These are phyloP conservation scores for Sebastes minor DNA, from an alignment of 2,797 vertebrate species.

Conservation along the genomic window DNA sequence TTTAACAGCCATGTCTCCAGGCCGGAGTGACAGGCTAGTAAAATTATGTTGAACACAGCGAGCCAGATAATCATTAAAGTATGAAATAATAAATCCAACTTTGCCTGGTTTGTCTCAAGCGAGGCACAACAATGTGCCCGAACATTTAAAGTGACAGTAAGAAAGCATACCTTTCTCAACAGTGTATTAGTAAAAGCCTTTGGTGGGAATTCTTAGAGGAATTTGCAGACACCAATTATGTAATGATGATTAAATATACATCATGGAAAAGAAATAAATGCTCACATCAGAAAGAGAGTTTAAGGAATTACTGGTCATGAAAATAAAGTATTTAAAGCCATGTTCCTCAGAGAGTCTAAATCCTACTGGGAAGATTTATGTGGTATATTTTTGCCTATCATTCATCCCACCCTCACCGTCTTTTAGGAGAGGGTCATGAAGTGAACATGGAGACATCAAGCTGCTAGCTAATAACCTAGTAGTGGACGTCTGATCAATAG, in stretches of 20 bases:
- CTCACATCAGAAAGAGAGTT: neutral
- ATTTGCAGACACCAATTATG: slow-evolving; percentile 20
- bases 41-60: slow-evolving; percentile 60
- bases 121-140: slow-evolving; percentile 16
- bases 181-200: slow-evolving; percentile 9
- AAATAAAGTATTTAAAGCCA: neutral
- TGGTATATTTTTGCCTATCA: slow-evolving; percentile 37
- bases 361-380: slow-evolving; percentile 51
- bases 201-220: neutral
- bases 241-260: slow-evolving; percentile 31
- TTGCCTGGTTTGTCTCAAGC: slow-evolving; percentile 59
- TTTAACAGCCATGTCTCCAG: slow-evolving; percentile 65
- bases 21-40: slow-evolving; percentile 59
- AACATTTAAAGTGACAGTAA: slow-evolving; percentile 42
- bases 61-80: slow-evolving; percentile 69
- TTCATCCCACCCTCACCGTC: slow-evolving; percentile 60
- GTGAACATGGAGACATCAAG: slow-evolving; percentile 72
- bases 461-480: slow-evolving; percentile 72
- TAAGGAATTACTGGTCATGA: slow-evolving; percentile 2
- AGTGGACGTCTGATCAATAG: slow-evolving; percentile 80
- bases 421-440: slow-evolving; percentile 58
- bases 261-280: slow-evolving; percentile 22
- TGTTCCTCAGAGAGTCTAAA: slow-evolving; percentile 9
- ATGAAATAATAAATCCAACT: slow-evolving; percentile 66
- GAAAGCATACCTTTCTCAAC: slow-evolving; percentile 26